Evolutionary conservation across 2,113 vertebrate genomes (phyloP), one percentile per base, ranked within the genome.

Genomic region (Cettia cetti): DNA sequence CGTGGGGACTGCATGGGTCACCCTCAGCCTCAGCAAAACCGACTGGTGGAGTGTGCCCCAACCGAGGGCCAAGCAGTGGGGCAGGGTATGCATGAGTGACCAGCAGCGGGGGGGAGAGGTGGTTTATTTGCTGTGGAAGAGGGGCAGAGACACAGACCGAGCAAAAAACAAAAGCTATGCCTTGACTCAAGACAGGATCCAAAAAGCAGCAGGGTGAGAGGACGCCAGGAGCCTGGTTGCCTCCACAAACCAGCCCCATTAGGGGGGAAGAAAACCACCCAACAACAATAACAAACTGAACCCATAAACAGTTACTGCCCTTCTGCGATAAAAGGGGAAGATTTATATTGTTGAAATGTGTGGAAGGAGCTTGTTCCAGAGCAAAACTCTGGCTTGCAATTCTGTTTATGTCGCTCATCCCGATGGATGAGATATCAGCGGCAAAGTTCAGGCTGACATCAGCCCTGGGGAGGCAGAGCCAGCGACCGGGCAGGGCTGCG

Each of bases 371-470:
- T 96, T 68, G 80, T 92, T 97, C 92, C 96, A 97, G 95, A 94
- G 94, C 83, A 65, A 82, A 97, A 69, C 80, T 82, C 94, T 96
- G 89, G 97, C 92, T 8, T 70, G 71, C 93, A 91, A 44, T 86
- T 47, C 86, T 79, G 93, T 95, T 96, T 89, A 82, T 95, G 93
- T 90, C 95, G 89, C 93, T 96, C 89, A 93, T 96, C 87, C 93
- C 86, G 83, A 95, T 97, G 97, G 83, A 95, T 97, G 97, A 97
- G 96, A 95, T 96, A 96, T 95, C 22, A 39, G 95, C 96, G 94
- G 96, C 97, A 96, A 95, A 97, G 94, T 95, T 95, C 42, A 86
- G 86, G 89, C 94, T 96, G 97, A 97, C 97, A 97, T 97, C 97
- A 97, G 96, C 96, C 94, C 96, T 60, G 64, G 64, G 83, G 95